phyloP scores from a whole-genome alignment of 2,888 invertebrate genomes.

The Caenorhabditis sp. region DNA sequence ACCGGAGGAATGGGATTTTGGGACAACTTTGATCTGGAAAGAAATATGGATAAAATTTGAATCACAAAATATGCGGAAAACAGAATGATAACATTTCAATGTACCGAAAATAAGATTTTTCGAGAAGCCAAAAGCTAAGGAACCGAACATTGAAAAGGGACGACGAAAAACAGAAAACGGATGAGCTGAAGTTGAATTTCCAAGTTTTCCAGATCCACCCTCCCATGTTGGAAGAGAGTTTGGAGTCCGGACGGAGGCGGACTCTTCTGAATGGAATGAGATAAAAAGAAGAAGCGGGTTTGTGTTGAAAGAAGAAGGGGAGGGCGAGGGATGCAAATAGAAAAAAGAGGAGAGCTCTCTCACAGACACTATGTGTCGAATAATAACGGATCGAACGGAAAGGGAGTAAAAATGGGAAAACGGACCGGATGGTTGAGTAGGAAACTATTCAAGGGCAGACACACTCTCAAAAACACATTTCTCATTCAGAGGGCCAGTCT shows the following conservation, averaged over 20 bases:
- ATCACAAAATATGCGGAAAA: neutral
- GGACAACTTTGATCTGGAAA: neutral
- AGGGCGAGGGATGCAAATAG: slow-evolving; percentile 50
- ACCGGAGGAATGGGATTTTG: neutral
- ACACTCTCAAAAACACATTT: slow-evolving; percentile 12
- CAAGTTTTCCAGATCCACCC: slow-evolving; percentile 11
- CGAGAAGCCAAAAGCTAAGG: slow-evolving; percentile 25
- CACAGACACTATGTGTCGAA: slow-evolving; percentile 39
- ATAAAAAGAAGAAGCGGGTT: slow-evolving; percentile 30
- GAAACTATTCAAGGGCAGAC: slow-evolving; percentile 36
- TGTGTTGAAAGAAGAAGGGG: slow-evolving; percentile 27
- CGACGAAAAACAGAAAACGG: slow-evolving; percentile 9
- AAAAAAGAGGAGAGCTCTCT: slow-evolving; percentile 9
- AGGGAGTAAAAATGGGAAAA: slow-evolving; percentile 7
- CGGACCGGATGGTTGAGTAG: slow-evolving; percentile 31
- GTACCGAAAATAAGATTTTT: neutral
- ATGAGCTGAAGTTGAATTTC: neutral
- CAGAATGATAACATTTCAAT: slow-evolving; percentile 29
- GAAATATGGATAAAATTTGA: neutral
- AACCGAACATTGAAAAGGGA: slow-evolving; percentile 18
- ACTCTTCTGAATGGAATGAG: slow-evolving; percentile 45
- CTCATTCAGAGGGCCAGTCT: neutral
- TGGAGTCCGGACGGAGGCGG: slow-evolving; percentile 51
- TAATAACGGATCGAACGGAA: slow-evolving; percentile 61
- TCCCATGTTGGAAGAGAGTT: slow-evolving; percentile 2